Evolutionary conservation across 92 coral and sea anemone species (phyloP).

Genomic region (Epizoanthus illoricatus): DNA sequence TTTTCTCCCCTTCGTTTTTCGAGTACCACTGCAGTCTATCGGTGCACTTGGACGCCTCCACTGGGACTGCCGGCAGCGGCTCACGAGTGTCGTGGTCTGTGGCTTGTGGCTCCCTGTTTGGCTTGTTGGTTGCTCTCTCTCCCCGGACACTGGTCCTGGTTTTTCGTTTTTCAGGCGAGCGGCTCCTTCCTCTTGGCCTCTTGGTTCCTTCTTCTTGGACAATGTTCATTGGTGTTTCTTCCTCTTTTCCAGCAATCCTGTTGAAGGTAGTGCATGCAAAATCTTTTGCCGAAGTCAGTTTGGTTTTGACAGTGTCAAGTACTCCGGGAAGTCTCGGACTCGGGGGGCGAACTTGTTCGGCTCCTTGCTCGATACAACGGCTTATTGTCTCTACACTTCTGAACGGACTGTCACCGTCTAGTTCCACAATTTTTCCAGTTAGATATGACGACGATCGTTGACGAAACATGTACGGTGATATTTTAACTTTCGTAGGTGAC

Average conservation of each 20-base stretch:
- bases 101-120: neutral
- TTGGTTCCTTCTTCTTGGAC: neutral
- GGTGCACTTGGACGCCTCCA: too few species aligned
- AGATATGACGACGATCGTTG: neutral
- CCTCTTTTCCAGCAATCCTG: neutral
- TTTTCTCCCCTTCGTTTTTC: too few species aligned
- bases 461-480: conserved; percentile 48
- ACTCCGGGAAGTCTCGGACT: neutral
- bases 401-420: conserved; percentile 40
- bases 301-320: neutral
- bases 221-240: conserved; percentile 21
- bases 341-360: conserved; percentile 12
- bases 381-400: neutral
- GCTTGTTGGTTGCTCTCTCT: too few species aligned
- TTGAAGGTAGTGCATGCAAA: neutral
- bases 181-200: neutral
- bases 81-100: neutral
- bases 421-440: conserved; percentile 31
- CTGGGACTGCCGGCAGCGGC: neutral
- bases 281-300: neutral
- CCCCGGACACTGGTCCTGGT: neutral
- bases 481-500: neutral
- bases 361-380: conserved; percentile 1
- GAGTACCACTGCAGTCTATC: too few species aligned
- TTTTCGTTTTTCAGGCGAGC: conserved; percentile 16